A percentile compares a stretch with the other conserved stretches of the same genome.
Conservation (phyloP, 2,888 invertebrate species). For the Oscheius sp. region DNA sequence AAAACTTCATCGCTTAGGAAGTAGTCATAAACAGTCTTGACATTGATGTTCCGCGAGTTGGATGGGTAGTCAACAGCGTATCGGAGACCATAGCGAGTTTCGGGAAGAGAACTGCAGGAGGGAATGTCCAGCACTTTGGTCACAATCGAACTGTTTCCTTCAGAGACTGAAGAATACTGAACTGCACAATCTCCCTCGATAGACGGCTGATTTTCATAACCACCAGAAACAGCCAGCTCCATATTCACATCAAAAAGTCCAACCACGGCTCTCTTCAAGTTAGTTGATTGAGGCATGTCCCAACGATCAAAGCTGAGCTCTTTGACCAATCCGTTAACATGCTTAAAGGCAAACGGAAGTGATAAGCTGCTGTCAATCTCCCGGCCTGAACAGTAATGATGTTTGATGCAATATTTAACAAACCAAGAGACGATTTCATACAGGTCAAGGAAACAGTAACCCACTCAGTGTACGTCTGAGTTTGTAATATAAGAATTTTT, state of each 20-base stretch:
- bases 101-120: conserved; percentile 73
- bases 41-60: conserved; percentile 35
- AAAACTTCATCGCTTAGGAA: conserved; percentile 9
- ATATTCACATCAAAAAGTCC: conserved; percentile 13
- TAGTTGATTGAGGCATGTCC: neutral
- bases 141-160: conserved; percentile 40
- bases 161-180: conserved; percentile 48
- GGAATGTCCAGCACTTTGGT: conserved; percentile 74
- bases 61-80: conserved; percentile 47
- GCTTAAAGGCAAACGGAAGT: neutral
- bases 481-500: no score
- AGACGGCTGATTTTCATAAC: conserved; percentile 35
- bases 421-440: no score
- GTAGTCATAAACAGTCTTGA: conserved; percentile 48
- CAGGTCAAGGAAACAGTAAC: no score
- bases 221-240: neutral
- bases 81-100: conserved; percentile 45
- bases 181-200: conserved; percentile 68
- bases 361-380: no score
- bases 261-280: conserved; percentile 8
- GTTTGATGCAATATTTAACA: no score
- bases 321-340: neutral
- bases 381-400: no score
- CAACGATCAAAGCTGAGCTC: neutral
- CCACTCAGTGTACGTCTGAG: no score